phyloP scores from a whole-genome alignment of 2,113 vertebrate species.

The Hydrochoerus hydrochaeris region DNA sequence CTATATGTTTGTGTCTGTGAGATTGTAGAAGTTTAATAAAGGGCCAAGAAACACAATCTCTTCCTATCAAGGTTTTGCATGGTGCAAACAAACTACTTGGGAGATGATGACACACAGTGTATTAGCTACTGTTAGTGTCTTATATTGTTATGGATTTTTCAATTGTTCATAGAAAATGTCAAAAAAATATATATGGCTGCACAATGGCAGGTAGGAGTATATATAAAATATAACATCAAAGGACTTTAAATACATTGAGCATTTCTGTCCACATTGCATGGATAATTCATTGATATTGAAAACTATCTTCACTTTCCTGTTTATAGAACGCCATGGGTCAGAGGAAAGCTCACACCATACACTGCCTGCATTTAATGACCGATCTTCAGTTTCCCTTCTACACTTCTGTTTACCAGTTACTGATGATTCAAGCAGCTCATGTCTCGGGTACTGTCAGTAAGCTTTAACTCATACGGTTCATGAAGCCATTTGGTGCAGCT shows the following conservation, averaged over 20 bases:
- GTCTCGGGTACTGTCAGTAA: not conserved
- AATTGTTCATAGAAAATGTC: not conserved
- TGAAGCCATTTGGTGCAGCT: not conserved
- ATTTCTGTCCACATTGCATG: not conserved
- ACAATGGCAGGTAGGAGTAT: not conserved
- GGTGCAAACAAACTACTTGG: not conserved
- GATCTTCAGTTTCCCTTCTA: not conserved
- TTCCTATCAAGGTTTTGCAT: not conserved
- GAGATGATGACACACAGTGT: not conserved
- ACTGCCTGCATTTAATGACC: not conserved
- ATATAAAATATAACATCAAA: not conserved
- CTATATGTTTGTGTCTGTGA: not conserved
- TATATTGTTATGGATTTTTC: not conserved
- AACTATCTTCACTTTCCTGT: not conserved
- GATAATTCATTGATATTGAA: not conserved
- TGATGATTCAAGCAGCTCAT: not conserved
- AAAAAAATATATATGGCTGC: not conserved
- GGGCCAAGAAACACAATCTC: not conserved
- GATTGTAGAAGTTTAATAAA: not conserved
- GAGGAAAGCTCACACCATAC: not conserved
- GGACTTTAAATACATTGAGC: not conserved
- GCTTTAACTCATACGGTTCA: not conserved
- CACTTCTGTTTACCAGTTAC: conserved; percentile 25
- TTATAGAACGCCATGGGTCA: not conserved
- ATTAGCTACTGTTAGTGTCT: not conserved